Base-by-base conservation (phyloP, 1,140 invertebrate genomes). In the Panulirus ornatus region DNA sequence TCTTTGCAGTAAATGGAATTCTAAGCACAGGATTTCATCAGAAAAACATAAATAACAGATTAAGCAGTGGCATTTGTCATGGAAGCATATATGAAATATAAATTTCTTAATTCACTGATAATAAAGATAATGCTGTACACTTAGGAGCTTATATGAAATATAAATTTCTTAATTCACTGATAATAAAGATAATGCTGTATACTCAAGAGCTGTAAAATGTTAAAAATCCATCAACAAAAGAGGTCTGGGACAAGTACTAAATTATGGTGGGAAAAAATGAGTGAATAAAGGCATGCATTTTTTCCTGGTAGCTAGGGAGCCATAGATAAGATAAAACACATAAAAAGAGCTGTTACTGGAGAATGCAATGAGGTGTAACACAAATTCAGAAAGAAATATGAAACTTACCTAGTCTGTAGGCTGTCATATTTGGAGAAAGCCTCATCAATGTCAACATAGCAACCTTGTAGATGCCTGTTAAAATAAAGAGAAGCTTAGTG, bases 401-500 rank as follows among this genome's bases (percentile, higher is more conserved):
- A 6, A 63, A 90, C 88, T 84, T 84, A 90, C 91, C 88, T 82
- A 5, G 86, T 76, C 34, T 42, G 91, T 9, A 93, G 84, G 34
- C 90, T 90, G 90, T 93, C 93, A 71, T 93, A 93, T 76, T 92
- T 92, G 27, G 93, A 93, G 83, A 94, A 92, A 11, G 93, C 92
- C 92, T 94, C 94, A 91, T 94, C 94, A 71, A 93, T 93, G 86
- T 94, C 94, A 14, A 94, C 93, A 81, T 94, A 94, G 86, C 94
- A 94, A 6, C 94, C 94, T 88, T 93, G 92, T 14, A 94, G 92
- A 89, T 94, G 93, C 79, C 93, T 93, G 91, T 30, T 85, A 88
- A n/a, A 76, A n/a, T 6, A 58, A 27, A 71, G 38, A 84, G 22
- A 42, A 85, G 51, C 36, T 47, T 84, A 71, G 22, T 47, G 14